These are phyloP conservation scores for Amblyornis subalaris DNA, from an alignment of 2,113 vertebrate genomes.

Conservation along the genomic window DNA sequence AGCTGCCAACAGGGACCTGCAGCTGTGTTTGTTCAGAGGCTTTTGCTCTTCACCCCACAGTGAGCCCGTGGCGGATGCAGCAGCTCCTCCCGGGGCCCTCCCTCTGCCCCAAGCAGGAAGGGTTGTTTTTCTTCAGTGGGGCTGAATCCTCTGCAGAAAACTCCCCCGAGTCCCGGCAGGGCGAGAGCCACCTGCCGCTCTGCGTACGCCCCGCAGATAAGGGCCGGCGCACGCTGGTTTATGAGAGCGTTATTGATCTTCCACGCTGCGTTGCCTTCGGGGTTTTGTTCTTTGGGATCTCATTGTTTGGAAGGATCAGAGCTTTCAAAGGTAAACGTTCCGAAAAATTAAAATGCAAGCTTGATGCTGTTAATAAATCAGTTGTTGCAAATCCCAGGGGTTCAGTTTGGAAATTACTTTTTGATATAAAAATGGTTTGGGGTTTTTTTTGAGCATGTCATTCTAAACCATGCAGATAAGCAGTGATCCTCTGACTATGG, in stretches of 20 bases:
- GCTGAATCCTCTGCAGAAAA: not conserved
- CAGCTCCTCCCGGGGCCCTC: not conserved
- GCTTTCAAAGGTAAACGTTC: conserved; percentile 6
- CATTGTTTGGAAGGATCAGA: not conserved
- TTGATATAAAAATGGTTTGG: not conserved
- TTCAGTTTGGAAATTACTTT: not conserved
- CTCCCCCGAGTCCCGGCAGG: rapidly evolving
- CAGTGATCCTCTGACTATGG: not conserved
- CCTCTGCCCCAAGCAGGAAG: not conserved
- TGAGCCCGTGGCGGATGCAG: rapidly evolving
- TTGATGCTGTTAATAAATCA: not conserved
- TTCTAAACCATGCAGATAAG: not conserved
- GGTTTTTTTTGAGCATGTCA: not conserved
- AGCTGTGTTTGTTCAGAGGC: not conserved
- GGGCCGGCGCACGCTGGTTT: rapidly evolving
- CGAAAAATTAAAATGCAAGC: conserved; percentile 7
- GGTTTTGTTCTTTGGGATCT: not conserved
- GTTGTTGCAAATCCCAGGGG: not conserved
- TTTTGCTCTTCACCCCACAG: not conserved
- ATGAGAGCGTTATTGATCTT: not conserved
- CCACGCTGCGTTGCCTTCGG: not conserved
- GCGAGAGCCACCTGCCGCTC: not conserved
- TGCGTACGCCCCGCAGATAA: rapidly evolving
- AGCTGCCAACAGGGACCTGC: rapidly evolving
- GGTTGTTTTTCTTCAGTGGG: rapidly evolving